These are phyloP conservation scores for Podarcis muralis DNA, from an alignment of 2,113 vertebrate species.

Conservation along the genomic window DNA sequence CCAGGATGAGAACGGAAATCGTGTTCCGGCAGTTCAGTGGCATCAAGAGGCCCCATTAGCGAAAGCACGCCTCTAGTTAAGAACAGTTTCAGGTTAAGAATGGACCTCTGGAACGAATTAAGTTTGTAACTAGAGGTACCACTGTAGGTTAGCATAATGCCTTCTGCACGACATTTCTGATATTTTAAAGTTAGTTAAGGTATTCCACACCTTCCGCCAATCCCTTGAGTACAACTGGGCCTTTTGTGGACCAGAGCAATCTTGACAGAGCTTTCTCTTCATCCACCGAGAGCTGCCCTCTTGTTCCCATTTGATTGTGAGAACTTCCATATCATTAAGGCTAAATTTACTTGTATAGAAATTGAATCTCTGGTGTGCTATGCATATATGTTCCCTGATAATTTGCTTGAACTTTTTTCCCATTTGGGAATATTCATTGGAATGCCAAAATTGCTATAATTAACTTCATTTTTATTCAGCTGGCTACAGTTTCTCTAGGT, in stretches of 20 bases:
- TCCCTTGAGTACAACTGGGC: neutral
- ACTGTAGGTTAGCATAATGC: neutral
- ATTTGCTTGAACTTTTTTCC: neutral
- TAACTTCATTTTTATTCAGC: slow-evolving; percentile 20
- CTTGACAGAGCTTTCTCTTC: neutral
- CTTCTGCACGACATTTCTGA: neutral
- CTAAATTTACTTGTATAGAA: neutral
- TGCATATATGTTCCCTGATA: neutral
- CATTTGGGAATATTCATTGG: slow-evolving; percentile 8
- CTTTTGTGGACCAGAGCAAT: neutral
- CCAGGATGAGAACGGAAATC: no score
- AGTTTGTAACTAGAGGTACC: no score
- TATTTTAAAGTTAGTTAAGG: neutral
- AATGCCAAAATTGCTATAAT: slow-evolving; percentile 15
- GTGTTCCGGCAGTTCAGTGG: no score
- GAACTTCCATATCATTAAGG: neutral
- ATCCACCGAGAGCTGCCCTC: neutral
- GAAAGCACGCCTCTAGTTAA: no score
- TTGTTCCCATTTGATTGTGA: neutral
- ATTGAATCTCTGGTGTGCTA: neutral
- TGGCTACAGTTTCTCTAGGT: neutral
- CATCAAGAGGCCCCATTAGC: no score
- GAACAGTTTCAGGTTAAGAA: no score
- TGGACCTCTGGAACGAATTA: no score
- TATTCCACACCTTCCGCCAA: neutral